Evolutionary conservation across 2,113 vertebrate species (phyloP), one percentile per base, ranked within the genome.

Genomic region (Lanius ludovicianus): DNA sequence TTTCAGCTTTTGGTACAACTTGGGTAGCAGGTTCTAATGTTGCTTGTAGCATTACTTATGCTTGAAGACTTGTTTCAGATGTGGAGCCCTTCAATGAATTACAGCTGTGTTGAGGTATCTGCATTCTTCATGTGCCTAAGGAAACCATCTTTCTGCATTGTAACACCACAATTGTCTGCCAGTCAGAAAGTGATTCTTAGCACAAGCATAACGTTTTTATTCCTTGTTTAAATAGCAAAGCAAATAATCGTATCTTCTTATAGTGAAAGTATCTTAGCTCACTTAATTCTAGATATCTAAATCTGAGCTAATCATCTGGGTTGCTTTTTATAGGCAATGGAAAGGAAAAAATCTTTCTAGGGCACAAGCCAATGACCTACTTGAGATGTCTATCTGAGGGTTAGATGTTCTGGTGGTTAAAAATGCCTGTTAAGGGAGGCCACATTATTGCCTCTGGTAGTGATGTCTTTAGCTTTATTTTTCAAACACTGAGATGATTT

Each of bases 291-390:
- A 59, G 50, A 47, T 86, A 52, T 44, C 56, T 81, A 70, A 92
- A 77, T 47, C 37, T 80, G 50, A 88, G 35, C 71, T 90, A 93
- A 93, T 78, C n/a, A 89, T 77, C 55, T 90, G 42, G 31, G 56
- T 69, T 93, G 39, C 71, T 88, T 94, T 93, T 95, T 89, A 84
- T 86, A 95, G 89, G 27, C 19, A 42, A 74, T 60, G n/a, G 55
- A 78, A 88, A 90, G 30, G 76, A 92, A 93, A 67, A 86, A 93
- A 88, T 86, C 82, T 93, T 95, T 95, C 76, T 86, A 93, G 76
- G 56, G 52, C 86, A 89, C 64, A 93, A 84, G 64, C 47, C 56
- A 86, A 64, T 90, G 90, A 95, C 76, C 91, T 92, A 90, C 64
- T 93, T 95, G 67, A 92, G 55, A 90, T 78, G 73, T 74, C 71